Percentiles rank a stretch among this genome's conserved stretches.
These are phyloP conservation scores for Catotricha subobsoleta DNA, from an alignment of 2,888 invertebrate genomes.

Conservation along the genomic window DNA sequence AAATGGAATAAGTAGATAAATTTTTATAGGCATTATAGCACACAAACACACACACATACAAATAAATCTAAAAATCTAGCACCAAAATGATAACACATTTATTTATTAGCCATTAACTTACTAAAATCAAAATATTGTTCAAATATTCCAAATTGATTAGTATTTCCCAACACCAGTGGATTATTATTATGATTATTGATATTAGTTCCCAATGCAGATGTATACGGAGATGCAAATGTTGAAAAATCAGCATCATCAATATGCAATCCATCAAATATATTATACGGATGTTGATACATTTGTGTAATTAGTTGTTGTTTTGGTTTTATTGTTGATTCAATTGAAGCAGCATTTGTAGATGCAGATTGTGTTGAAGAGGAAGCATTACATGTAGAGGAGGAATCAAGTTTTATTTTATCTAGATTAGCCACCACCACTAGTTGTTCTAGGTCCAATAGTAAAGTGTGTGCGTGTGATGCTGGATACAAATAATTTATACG, in stretches of 20 bases:
- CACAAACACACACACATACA: no score
- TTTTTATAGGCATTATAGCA: no score
- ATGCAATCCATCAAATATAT: background rate
- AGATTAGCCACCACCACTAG: conserved; percentile 32
- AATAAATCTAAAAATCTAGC: no score
- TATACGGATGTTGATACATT: background rate
- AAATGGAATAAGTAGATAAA: no score
- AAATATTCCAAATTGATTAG: conserved; percentile 15
- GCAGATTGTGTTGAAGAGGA: background rate
- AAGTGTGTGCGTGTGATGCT: conserved; percentile 33
- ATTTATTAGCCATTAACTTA: conserved; percentile 22
- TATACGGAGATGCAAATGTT: background rate
- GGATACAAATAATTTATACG: conserved; percentile 25
- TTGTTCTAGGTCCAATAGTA: conserved; percentile 37
- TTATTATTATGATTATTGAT: conserved; percentile 2
- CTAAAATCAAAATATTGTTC: conserved; percentile 25
- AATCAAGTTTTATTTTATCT: conserved; percentile 32
- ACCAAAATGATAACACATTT: no score
- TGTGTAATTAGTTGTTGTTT: background rate
- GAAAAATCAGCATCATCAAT: background rate
- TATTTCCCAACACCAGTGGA: conserved; percentile 9
- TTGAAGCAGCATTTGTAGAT: background rate
- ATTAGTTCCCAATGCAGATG: no score
- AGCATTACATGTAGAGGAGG: conserved; percentile 17
- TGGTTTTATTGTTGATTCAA: conserved; percentile 1